These are phyloP conservation scores for Oikopleura vanhoeffeni DNA, from an alignment of 23 tunicate species.

Conservation along the genomic window DNA sequence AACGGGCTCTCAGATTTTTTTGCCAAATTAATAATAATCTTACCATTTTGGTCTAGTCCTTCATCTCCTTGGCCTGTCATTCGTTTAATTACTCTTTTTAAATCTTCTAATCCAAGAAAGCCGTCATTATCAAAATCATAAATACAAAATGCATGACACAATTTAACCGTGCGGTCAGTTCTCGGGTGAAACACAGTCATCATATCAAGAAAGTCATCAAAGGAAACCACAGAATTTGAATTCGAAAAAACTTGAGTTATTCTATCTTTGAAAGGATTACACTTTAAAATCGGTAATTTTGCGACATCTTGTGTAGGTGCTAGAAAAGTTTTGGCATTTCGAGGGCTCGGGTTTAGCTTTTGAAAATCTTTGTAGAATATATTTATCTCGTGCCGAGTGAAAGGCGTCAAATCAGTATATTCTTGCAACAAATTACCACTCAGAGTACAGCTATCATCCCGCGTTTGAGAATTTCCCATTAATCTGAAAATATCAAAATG, in stretches of 20 bases:
- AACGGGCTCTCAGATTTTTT: too few species aligned
- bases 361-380: background rate
- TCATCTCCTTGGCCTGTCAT: background rate
- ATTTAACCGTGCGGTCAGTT: background rate
- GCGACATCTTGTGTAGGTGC: background rate
- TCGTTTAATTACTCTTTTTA: conserved; percentile 1
- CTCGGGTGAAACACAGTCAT: conserved; percentile 9
- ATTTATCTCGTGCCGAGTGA: background rate
- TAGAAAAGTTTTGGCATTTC: background rate
- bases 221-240: background rate
- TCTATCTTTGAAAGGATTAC: conserved; percentile 8
- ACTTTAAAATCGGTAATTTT: background rate
- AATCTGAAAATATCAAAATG: too few species aligned
- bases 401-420: background rate
- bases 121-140: conserved; percentile 15
- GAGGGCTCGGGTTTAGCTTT: conserved; percentile 7
- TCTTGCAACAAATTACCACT: background rate
- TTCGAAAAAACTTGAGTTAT: background rate
- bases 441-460: background rate
- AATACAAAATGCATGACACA: background rate
- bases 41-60: background rate
- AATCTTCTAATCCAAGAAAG: background rate
- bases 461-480: background rate
- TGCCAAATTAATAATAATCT: too few species aligned
- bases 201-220: conserved; percentile 14